phyloP scores from a whole-genome alignment of 2,888 invertebrate species.

The Xanthia icteritia region DNA sequence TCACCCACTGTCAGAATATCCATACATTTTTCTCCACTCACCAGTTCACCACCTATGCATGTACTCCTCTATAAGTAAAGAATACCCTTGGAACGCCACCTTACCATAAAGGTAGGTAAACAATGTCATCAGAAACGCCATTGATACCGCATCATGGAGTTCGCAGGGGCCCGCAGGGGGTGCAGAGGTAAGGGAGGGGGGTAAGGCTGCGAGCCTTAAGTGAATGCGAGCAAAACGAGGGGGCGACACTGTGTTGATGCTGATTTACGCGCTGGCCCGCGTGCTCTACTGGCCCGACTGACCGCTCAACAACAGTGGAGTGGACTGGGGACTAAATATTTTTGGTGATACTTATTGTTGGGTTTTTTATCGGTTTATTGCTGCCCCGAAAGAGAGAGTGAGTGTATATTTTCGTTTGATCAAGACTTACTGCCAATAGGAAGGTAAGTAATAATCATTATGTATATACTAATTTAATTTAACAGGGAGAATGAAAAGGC shows the following conservation, averaged over 20 bases:
- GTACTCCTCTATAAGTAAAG: constrained; percentile 2
- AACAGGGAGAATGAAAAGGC: too few species aligned
- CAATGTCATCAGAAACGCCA: constrained; percentile 57
- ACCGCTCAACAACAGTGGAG: constrained; percentile 70
- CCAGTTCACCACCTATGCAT: neutral
- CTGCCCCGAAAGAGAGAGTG: neutral
- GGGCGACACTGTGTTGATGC: constrained; percentile 86
- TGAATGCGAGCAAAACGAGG: constrained; percentile 86
- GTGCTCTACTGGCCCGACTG: constrained; percentile 87
- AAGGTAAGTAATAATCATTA: neutral
- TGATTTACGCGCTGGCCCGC: constrained; percentile 85
- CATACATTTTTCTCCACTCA: neutral
- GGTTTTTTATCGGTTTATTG: neutral
- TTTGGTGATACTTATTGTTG: neutral
- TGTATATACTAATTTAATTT: neutral
- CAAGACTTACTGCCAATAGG: neutral
- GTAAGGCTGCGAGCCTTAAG: constrained; percentile 64
- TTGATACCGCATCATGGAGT: constrained; percentile 59
- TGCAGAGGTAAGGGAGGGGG: constrained; percentile 29
- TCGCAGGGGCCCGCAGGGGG: constrained; percentile 33
- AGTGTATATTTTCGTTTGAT: neutral
- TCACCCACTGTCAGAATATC: neutral
- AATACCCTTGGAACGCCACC: constrained; percentile 19
- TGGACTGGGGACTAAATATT: constrained; percentile 25
- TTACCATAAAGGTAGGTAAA: constrained; percentile 34